phyloP scores from a whole-genome alignment of 2,113 vertebrate species.

The Trematocara marginatum region DNA sequence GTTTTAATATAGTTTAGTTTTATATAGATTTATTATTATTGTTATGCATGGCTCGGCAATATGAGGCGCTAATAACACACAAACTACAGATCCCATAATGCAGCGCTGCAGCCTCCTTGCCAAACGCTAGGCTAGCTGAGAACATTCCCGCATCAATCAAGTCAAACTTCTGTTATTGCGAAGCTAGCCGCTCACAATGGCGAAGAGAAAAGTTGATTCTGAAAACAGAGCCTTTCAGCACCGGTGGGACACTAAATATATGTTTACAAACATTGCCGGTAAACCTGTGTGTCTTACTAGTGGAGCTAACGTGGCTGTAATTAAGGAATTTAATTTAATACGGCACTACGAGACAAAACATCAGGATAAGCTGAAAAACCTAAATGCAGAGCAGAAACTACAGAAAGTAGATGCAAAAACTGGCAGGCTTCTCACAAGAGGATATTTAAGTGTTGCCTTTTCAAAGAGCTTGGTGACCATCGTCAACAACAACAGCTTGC shows the following conservation, averaged over 20 bases:
- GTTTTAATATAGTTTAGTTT: too few relatives aligned
- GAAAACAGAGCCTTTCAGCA: neutral
- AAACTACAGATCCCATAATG: neutral
- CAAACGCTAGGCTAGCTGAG: fast-evolving
- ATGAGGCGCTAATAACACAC: fast-evolving
- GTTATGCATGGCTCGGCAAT: neutral
- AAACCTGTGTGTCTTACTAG: neutral
- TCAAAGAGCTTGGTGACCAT: neutral
- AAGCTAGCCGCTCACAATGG: neutral
- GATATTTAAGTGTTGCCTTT: neutral
- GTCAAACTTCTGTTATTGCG: neutral
- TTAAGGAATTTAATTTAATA: neutral
- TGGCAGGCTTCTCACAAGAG: neutral
- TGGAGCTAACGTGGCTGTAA: neutral
- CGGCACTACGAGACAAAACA: neutral
- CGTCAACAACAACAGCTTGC: neutral
- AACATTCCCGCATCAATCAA: neutral
- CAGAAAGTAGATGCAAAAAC: neutral
- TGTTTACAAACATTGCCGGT: neutral
- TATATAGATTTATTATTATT: neutral
- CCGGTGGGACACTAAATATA: neutral
- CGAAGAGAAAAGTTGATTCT: neutral
- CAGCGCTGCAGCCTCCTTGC: neutral
- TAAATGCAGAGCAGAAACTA: neutral
- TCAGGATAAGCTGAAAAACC: neutral